These are phyloP conservation scores for Diadema setosum DNA, from an alignment of 35 echinoderm and acorn worm species.

Conservation along the genomic window DNA sequence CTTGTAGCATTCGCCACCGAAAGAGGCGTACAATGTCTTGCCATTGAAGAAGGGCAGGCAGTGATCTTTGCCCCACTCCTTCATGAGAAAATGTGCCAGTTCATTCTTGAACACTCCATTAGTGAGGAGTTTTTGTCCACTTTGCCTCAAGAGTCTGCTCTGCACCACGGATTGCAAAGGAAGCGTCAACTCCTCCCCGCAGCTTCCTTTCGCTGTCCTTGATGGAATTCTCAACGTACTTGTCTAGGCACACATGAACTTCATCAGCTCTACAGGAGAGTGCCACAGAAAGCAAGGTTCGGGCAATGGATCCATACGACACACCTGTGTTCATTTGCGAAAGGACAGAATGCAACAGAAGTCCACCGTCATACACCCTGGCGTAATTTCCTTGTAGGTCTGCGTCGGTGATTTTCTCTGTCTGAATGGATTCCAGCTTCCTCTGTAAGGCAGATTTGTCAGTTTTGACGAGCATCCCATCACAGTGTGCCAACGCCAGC, in stretches of 20 bases:
- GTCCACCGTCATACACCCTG: conserved; percentile 38
- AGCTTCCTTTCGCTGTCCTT: conserved; percentile 49
- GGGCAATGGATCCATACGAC: conserved; percentile 12
- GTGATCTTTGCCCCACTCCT: conserved; percentile 60
- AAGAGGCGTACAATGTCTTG: conserved; percentile 59
- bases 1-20: conserved; percentile 57
- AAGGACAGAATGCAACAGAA: conserved; percentile 42
- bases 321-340: conserved; percentile 17
- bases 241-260: conserved; percentile 46
- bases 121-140: conserved; percentile 48
- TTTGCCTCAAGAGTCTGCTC: conserved; percentile 63
- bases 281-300: conserved; percentile 2
- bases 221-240: conserved; percentile 38
- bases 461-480: conserved; percentile 51
- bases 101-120: conserved; percentile 75
- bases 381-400: conserved; percentile 9
- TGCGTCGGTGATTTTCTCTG: conserved; percentile 22
- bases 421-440: conserved; percentile 11
- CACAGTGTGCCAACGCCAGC: conserved; percentile 58
- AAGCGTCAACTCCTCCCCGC: conserved; percentile 9
- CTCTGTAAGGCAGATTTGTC: conserved; percentile 16
- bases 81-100: conserved; percentile 59
- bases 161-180: conserved; percentile 29
- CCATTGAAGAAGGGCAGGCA: conserved; percentile 21
- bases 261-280: background rate